Evolutionary conservation across 2,888 invertebrate genomes (phyloP), one percentile per base, ranked within the genome.

Genomic region (Camptogramma bilineatum): DNA sequence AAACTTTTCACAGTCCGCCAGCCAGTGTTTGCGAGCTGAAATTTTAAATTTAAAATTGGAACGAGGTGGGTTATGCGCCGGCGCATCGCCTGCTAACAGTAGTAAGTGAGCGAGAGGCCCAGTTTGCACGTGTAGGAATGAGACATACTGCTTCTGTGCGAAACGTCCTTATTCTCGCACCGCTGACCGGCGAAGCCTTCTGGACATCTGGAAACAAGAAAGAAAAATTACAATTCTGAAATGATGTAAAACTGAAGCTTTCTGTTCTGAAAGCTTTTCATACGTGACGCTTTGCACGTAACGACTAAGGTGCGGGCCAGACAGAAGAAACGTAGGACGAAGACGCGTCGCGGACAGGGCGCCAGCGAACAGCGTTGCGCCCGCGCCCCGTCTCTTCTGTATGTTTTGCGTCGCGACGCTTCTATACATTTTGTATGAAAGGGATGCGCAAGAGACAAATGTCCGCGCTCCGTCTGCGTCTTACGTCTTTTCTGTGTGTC

Each of bases 161-260:
- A 94, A 84, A 96, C 95, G 90, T 95, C 95, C 95, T 97, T 97
- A 89, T 95, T 95, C 92, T 96, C 96, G 93, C 97, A 97, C 82
- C 96, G 95, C 86, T 95, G 95, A 82, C 97, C 97, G 85, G 95
- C 95, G 94, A 95, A 97, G 83, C 96, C 96, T 86, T 96, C 96
- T 77, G 95, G 95, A 91, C 97, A 97, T 93, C 97, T 97, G 94
- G 13, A 94, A 92, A 70, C n/a, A 59, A 70, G 69, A 52, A 58
- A 51, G 28, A 42, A 47, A 31, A 3, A n/a, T 21, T 51, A 51
- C 3, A 55, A 59, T 28, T 4, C 42, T 17, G 16, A 7, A 39
- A 51, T 17, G 17, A 39, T 44, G 39, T 56, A 16, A 52, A 17
- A 53, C 10, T 17, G 0, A 21, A 58, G 21, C 48, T 31, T 17